phyloP scores from a whole-genome alignment of 2,113 vertebrate genomes.

The Chamaetylas fuelleborni region DNA sequence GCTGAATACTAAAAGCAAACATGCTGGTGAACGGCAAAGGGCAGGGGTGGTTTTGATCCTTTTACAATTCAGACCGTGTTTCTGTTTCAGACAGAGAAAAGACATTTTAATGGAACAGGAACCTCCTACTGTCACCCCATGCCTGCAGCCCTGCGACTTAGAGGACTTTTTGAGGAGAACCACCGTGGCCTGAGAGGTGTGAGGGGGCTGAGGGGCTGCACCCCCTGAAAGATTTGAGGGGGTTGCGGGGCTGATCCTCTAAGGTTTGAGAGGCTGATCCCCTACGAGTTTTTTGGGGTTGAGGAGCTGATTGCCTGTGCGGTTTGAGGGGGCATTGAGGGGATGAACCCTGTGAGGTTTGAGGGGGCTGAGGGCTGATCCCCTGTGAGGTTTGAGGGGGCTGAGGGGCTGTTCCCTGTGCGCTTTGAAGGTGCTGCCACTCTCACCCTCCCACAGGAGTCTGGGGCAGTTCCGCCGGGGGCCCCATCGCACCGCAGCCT shows the following conservation, averaged over 20 bases:
- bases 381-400: background rate
- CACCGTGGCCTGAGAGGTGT: rapidly evolving
- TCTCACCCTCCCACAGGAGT: background rate
- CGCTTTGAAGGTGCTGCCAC: background rate
- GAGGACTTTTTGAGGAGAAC: background rate
- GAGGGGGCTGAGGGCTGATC: background rate
- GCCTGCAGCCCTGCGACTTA: background rate
- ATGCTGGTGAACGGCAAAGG: background rate
- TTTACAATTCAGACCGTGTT: background rate
- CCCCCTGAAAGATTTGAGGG: background rate
- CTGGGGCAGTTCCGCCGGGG: background rate
- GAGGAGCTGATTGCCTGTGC: background rate
- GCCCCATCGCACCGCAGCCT: background rate
- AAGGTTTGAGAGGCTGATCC: background rate
- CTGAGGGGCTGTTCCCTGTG: background rate
- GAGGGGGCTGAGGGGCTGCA: background rate
- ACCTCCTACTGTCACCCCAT: background rate
- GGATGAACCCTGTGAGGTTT: no score
- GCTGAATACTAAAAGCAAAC: conserved; percentile 15
- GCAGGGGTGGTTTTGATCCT: background rate
- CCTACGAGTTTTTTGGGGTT: background rate
- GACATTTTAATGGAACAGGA: background rate
- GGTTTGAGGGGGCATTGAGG: background rate
- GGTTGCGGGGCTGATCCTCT: no score
- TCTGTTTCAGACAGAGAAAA: background rate